These are phyloP conservation scores for Nebria ingens DNA, from an alignment of 1,140 invertebrate species.

Conservation along the genomic window DNA sequence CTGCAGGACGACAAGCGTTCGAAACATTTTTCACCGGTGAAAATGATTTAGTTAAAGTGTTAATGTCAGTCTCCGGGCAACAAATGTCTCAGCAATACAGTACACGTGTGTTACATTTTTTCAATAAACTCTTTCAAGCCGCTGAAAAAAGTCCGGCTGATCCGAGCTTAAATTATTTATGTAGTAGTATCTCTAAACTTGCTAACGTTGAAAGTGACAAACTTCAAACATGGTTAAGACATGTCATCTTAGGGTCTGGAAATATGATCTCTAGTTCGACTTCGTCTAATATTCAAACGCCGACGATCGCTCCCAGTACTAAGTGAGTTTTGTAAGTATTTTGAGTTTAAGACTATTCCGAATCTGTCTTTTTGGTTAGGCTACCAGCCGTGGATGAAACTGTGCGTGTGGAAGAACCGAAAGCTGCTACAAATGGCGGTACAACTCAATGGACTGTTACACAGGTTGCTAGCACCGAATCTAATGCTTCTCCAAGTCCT, in stretches of 20 bases:
- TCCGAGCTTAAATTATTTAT: slow-evolving; percentile 55
- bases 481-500: slow-evolving; percentile 22
- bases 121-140: slow-evolving; percentile 67
- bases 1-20: slow-evolving; percentile 67
- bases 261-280: slow-evolving; percentile 33
- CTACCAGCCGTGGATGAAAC: not conserved
- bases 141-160: slow-evolving; percentile 44
- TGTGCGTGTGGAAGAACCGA: not conserved
- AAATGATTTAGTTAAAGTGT: slow-evolving; percentile 53
- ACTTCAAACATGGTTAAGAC: slow-evolving; percentile 58
- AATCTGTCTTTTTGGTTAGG: not conserved
- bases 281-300: slow-evolving; percentile 30
- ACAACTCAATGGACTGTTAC: slow-evolving; percentile 18
- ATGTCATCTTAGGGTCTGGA: slow-evolving; percentile 50
- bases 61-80: slow-evolving; percentile 60
- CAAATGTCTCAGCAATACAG: slow-evolving; percentile 60
- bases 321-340: not conserved
- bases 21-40: slow-evolving; percentile 64
- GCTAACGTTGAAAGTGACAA: slow-evolving; percentile 51
- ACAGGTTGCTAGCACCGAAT: slow-evolving; percentile 20
- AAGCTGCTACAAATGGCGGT: not conserved
- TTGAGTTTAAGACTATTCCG: not conserved
- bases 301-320: not conserved
- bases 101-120: slow-evolving; percentile 67
- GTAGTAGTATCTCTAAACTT: slow-evolving; percentile 54